Evolutionary conservation across 1,140 invertebrate species (phyloP).

Genomic region (Macrosteles quadrilineatus): DNA sequence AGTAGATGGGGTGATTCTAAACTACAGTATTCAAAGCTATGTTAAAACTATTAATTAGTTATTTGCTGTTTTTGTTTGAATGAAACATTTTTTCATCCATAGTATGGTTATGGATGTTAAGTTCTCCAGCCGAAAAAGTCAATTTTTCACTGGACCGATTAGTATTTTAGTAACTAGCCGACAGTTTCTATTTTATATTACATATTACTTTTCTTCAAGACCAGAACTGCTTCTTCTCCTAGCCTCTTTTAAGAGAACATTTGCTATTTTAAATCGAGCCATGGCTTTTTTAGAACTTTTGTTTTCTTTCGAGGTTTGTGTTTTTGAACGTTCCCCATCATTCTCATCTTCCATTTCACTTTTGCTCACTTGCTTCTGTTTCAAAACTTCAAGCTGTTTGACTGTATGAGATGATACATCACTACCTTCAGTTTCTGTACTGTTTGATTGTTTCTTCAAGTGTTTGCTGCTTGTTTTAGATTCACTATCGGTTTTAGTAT

Average conservation of each 20-base stretch:
- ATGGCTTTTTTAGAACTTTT: neutral
- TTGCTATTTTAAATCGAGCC: conserved; percentile 13
- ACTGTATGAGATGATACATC: conserved; percentile 17
- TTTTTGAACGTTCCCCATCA: neutral
- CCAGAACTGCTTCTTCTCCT: conserved; percentile 13
- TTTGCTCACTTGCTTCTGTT: neutral
- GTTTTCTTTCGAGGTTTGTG: neutral
- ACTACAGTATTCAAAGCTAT: too few species aligned
- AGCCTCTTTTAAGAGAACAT: conserved; percentile 6
- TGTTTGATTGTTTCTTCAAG: neutral
- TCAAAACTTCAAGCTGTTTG: neutral
- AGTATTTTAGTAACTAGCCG: too few species aligned
- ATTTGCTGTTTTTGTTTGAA: too few species aligned
- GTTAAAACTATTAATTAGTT: too few species aligned
- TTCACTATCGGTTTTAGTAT: too few species aligned
- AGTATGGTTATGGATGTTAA: too few species aligned
- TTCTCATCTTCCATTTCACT: neutral
- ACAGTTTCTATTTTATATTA: too few species aligned
- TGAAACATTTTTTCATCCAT: too few species aligned
- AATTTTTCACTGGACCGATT: too few species aligned
- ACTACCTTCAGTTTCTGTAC: neutral
- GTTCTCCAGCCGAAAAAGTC: too few species aligned
- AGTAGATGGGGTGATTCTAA: too few species aligned
- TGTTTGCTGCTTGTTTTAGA: too few species aligned
- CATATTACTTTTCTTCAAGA: conserved; percentile 2